Percentiles rank a stretch among this genome's conserved stretches.
Conservation (phyloP, 1,140 invertebrate genomes). For the Apis florea region DNA sequence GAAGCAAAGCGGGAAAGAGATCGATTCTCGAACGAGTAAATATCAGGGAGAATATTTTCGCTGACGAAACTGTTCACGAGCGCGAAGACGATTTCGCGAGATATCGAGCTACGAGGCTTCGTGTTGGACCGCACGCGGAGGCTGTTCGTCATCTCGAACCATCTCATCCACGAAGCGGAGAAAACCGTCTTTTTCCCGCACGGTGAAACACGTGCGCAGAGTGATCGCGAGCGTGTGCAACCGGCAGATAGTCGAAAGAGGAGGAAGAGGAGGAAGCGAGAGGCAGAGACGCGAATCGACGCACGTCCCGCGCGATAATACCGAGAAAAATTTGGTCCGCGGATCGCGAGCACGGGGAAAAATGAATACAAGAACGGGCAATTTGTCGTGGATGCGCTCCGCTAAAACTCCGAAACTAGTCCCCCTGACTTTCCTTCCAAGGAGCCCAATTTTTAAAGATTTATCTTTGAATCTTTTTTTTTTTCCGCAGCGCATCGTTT, state of each 20-base stretch:
- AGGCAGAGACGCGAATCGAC: slow-evolving; percentile 16
- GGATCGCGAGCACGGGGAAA: slow-evolving; percentile 13
- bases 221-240: slow-evolving; percentile 6
- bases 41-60: slow-evolving; percentile 27
- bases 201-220: slow-evolving; percentile 13
- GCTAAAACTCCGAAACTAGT: not conserved
- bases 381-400: slow-evolving; percentile 23
- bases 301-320: slow-evolving; percentile 41
- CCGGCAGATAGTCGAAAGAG: slow-evolving; percentile 10
- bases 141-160: slow-evolving; percentile 45
- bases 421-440: not conserved
- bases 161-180: slow-evolving; percentile 15
- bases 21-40: not conserved
- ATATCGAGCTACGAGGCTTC: slow-evolving; percentile 37
- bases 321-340: slow-evolving; percentile 38
- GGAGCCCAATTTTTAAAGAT: not conserved
- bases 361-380: slow-evolving; percentile 42
- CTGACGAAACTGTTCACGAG: slow-evolving; percentile 20
- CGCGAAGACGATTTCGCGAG: slow-evolving; percentile 48
- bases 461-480: not conserved
- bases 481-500: too few species aligned
- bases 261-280: too few species aligned
- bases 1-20: too few species aligned
- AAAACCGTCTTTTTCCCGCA: slow-evolving; percentile 24
- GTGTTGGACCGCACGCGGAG: slow-evolving; percentile 23